Conservation (phyloP, 2,113 vertebrate genomes). For the Merops nubicus region DNA sequence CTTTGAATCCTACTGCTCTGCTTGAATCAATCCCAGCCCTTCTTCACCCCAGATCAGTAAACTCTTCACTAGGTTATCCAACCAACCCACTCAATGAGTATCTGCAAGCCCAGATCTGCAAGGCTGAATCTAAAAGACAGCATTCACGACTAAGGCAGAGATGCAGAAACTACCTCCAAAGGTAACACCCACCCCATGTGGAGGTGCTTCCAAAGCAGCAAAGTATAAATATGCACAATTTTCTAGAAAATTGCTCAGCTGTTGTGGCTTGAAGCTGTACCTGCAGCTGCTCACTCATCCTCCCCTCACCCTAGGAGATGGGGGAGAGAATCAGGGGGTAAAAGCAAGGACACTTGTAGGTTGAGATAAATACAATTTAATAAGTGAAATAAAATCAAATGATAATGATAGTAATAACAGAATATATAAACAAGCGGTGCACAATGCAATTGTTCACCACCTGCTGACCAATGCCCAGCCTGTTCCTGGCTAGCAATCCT, state of each 20-base stretch:
- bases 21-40: background rate
- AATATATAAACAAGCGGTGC: background rate
- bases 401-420: background rate
- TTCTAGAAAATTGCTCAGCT: background rate
- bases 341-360: background rate
- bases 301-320: background rate
- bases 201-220: accelerated
- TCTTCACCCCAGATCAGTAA: background rate
- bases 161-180: background rate
- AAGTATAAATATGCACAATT: background rate
- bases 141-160: background rate
- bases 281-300: background rate
- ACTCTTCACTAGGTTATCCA: background rate
- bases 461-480: background rate
- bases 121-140: background rate
- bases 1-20: background rate
- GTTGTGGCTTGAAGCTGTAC: background rate
- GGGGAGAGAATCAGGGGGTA: background rate
- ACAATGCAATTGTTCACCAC: background rate
- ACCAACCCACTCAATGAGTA: background rate
- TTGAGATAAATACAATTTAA: background rate
- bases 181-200: background rate
- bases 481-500: background rate
- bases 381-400: background rate
- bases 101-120: background rate